These are phyloP conservation scores for Scaptomyza reducta DNA, from an alignment of 2,888 invertebrate species.

Conservation along the genomic window DNA sequence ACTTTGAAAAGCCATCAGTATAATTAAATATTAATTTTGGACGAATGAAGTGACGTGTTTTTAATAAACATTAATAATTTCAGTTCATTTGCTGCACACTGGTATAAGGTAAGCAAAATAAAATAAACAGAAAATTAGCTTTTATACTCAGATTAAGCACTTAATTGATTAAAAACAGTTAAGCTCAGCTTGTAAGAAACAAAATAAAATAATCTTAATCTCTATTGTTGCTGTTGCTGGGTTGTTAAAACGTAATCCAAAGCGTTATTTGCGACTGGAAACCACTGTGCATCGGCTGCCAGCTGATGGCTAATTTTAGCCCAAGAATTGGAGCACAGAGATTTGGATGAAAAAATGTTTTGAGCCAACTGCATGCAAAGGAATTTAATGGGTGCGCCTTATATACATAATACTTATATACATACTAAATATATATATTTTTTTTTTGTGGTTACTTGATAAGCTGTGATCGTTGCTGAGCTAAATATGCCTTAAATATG, in stretches of 20 bases:
- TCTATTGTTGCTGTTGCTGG: no score
- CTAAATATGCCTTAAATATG: constrained; percentile 33
- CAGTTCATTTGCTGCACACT: constrained; percentile 40
- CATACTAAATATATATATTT: background rate
- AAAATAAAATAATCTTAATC: no score
- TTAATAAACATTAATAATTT: constrained; percentile 11
- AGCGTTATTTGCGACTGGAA: constrained; percentile 5
- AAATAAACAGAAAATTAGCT: background rate
- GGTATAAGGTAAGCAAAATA: constrained; percentile 1
- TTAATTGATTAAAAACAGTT: background rate
- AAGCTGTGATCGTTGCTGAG: constrained; percentile 39
- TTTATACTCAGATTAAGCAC: background rate
- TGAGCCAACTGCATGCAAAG: constrained; percentile 1
- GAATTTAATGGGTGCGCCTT: constrained; percentile 23
- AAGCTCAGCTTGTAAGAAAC: no score
- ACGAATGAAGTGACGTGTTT: constrained; percentile 33
- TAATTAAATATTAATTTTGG: constrained; percentile 64
- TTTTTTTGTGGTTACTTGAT: constrained; percentile 17
- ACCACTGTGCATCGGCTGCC: constrained; percentile 24
- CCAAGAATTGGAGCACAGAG: constrained; percentile 50
- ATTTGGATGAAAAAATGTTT: constrained; percentile 18
- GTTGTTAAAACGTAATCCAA: no score
- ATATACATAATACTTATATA: background rate
- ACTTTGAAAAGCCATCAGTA: constrained; percentile 55
- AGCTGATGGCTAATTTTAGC: constrained; percentile 50